These are phyloP conservation scores for Doryteuthis pealeii DNA, from an alignment of 1,140 invertebrate species.

Conservation along the genomic window DNA sequence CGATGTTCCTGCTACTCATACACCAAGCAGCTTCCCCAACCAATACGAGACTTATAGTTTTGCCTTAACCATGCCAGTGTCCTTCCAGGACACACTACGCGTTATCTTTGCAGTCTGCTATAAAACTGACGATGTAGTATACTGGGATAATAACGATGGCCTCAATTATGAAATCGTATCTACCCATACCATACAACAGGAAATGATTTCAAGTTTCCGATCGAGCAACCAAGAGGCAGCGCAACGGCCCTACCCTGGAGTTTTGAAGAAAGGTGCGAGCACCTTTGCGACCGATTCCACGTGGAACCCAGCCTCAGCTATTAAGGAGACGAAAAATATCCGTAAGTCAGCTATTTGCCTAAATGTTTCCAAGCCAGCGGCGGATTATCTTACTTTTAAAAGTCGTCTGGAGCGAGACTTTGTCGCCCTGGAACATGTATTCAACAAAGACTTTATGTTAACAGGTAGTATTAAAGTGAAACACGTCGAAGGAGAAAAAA, in stretches of 20 bases:
- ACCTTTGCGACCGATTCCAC: not conserved
- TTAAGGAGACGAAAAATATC: slow-evolving; percentile 2
- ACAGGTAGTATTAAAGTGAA: slow-evolving; percentile 3
- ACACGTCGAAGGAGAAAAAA: not conserved
- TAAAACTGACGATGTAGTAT: not conserved
- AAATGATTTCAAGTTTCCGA: not conserved
- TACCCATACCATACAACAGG: not conserved
- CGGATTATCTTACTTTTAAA: slow-evolving; percentile 5
- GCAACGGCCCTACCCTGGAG: not conserved
- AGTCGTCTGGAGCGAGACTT: not conserved
- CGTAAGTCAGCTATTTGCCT: slow-evolving; percentile 6
- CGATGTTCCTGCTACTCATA: slow-evolving; percentile 77
- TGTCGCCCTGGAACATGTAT: not conserved
- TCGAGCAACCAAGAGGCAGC: not conserved
- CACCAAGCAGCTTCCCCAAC: slow-evolving; percentile 52
- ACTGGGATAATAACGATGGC: slow-evolving; percentile 5
- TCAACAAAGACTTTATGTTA: not conserved
- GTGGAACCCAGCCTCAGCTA: not conserved
- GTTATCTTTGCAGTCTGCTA: not conserved
- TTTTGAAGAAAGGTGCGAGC: not conserved
- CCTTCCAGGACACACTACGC: not conserved
- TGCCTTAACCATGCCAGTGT: not conserved
- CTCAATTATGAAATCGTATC: slow-evolving; percentile 3
- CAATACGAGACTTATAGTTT: slow-evolving; percentile 6
- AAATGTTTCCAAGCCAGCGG: slow-evolving; percentile 2